Conservation (phyloP, 2,888 invertebrate species). For the Aphelenchoides bicaudatus region DNA sequence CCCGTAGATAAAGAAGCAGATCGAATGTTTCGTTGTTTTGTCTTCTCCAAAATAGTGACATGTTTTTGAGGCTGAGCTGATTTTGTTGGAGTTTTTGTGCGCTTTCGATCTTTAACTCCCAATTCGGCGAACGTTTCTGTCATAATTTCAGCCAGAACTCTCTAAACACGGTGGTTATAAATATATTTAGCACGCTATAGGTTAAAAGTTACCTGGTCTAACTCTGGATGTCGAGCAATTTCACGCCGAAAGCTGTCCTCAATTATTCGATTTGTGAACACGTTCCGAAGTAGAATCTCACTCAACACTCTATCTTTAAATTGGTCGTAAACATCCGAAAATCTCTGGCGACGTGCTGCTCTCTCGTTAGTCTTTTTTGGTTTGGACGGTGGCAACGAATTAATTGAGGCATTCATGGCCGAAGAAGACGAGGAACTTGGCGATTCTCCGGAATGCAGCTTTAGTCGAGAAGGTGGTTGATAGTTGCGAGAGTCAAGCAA, state of each 20-base stretch:
- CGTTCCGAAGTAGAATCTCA: slow-evolving; percentile 25
- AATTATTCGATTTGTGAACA: slow-evolving; percentile 30
- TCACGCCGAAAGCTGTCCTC: slow-evolving; percentile 26
- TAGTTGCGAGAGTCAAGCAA: slow-evolving; percentile 25
- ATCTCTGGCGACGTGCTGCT: neutral
- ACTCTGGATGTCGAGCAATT: slow-evolving; percentile 27
- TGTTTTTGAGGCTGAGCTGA: neutral
- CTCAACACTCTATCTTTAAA: slow-evolving; percentile 27
- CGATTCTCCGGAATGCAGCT: slow-evolving; percentile 7
- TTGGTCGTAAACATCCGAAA: slow-evolving; percentile 15
- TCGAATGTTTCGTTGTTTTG: neutral
- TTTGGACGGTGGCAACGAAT: neutral
- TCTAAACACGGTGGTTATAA: slow-evolving; percentile 3
- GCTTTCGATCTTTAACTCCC: slow-evolving; percentile 21
- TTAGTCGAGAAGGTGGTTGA: slow-evolving; percentile 22
- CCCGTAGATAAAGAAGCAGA: slow-evolving; percentile 1
- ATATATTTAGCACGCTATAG: neutral
- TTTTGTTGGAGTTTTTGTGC: neutral
- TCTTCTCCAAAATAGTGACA: slow-evolving; percentile 8
- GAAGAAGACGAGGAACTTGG: neutral
- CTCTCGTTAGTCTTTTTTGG: neutral
- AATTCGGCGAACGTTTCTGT: slow-evolving; percentile 23
- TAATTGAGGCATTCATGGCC: neutral
- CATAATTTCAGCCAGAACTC: slow-evolving; percentile 18
- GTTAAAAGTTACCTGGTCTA: slow-evolving; percentile 19